These are phyloP conservation scores for Natrix natrix DNA, from an alignment of 2,797 vertebrate species.

Conservation along the genomic window DNA sequence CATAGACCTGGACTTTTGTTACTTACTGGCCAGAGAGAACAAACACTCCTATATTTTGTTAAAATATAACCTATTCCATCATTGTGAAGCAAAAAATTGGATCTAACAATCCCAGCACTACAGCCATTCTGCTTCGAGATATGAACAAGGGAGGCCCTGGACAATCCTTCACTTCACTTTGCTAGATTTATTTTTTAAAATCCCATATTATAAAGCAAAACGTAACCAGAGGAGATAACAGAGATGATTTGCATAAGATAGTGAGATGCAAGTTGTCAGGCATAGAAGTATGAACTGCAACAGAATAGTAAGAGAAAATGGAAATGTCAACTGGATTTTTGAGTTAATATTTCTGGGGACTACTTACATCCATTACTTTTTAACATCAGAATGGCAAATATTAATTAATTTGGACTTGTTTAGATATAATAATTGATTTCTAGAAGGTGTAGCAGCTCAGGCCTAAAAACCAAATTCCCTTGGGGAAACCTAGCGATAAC, in stretches of 20 bases:
- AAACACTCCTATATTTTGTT: constrained; percentile 25
- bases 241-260: neutral
- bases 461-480: neutral
- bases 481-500: neutral
- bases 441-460: neutral
- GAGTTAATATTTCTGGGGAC: neutral
- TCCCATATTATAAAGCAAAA: neutral
- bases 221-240: neutral
- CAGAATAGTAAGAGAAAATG: neutral
- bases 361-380: neutral
- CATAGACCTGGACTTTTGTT: constrained; percentile 18
- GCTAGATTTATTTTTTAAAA: neutral
- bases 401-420: neutral
- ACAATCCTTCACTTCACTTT: neutral
- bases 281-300: neutral
- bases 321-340: neutral
- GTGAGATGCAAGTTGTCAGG: neutral
- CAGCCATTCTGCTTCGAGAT: neutral
- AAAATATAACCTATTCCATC: constrained; percentile 20
- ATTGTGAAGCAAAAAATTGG: neutral
- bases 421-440: neutral
- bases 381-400: neutral
- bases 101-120: neutral
- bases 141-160: neutral
- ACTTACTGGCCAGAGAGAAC: constrained; percentile 32